A percentile compares a stretch with the other conserved stretches of the same genome.
Evolutionary conservation across 2,888 invertebrate species (phyloP).

Genomic region (Acronicta aceris): DNA sequence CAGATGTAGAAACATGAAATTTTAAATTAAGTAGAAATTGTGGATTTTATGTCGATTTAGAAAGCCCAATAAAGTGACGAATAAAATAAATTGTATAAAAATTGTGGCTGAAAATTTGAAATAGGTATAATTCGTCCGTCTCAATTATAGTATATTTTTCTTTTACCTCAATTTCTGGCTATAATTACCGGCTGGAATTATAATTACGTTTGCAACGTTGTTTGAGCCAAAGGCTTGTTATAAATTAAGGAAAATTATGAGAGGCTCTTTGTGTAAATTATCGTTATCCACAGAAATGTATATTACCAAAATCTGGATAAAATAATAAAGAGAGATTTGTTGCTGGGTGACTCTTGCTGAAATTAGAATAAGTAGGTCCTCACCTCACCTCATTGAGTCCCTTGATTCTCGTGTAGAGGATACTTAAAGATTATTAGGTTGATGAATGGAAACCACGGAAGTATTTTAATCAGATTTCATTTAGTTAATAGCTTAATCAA

Average conservation of each 20-base stretch:
- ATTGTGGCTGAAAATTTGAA: no score
- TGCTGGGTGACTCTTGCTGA: constrained; percentile 20
- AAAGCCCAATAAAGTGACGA: no score
- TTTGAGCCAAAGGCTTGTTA: constrained; percentile 33
- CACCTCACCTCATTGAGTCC: constrained; percentile 7
- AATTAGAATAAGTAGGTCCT: constrained; percentile 15
- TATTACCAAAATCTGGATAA: constrained; percentile 24
- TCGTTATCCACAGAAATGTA: constrained; percentile 31
- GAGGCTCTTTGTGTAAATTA: constrained; percentile 24
- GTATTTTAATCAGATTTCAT: constrained; percentile 20
- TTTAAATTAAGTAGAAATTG: no score
- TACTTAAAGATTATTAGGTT: constrained; percentile 30
- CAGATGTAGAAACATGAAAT: no score
- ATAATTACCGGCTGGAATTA: constrained; percentile 36
- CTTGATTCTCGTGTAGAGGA: constrained; percentile 9
- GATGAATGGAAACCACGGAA: background rate
- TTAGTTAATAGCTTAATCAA: background rate
- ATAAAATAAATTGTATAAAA: no score
- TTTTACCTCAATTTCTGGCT: constrained; percentile 41
- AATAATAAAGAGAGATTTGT: constrained; percentile 40
- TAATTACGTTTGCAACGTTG: constrained; percentile 30
- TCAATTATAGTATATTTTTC: constrained; percentile 26
- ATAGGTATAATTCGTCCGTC: constrained; percentile 18
- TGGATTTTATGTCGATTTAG: no score
- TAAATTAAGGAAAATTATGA: constrained; percentile 43